Base-by-base conservation (phyloP, 2,888 invertebrate genomes). In the Andrena haemorrhoa region DNA sequence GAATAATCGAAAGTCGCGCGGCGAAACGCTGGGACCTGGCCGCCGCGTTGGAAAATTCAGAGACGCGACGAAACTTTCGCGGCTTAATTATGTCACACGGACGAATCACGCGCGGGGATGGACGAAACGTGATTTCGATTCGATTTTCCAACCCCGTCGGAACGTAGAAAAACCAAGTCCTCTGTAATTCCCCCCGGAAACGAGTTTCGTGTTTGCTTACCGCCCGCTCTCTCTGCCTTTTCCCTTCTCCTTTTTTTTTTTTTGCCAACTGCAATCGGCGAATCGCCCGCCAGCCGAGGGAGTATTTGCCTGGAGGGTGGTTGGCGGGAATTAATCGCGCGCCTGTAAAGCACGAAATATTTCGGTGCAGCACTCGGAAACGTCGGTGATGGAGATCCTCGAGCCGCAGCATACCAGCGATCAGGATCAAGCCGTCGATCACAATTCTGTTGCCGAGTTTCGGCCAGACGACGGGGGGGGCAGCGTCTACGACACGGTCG, bases 181-280 rank as follows among this genome's bases (percentile, higher is more conserved):
- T 16, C 31, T 79, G 61, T 56, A 47, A 74, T 74, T 79, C 65
- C 23, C 26, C 35, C 31, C 16, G 71, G 58, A 16, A 71, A 79
- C 70, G 71, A 79, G 41, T 61, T 78, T 31, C 26, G 26, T 41
- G 69, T 77, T 78, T 77, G 60, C 65, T 71, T 69, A 20, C 20
- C 29, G 69, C 20, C 58, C 58, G 58, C 69, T 76, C 51, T 70
- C 70, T 58, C 33, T 47, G 35, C 10, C 16, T 23, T 10, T 47
- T 10, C 8, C 10, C 7, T 10, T 47, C 47, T 47, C 2, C 12
- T 1, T 53, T 53, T 20, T 53, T 20, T 53, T 51, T 20, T 53
- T 53, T 20, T 20, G 26, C 56, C 56, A 26, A 56, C 23, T 56
- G 56, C 63, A 63, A 79, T 70, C 70, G 41, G 7, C 61, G 41